Evolutionary conservation across 2,888 invertebrate genomes (phyloP).

Genomic region (Erebia palarica): DNA sequence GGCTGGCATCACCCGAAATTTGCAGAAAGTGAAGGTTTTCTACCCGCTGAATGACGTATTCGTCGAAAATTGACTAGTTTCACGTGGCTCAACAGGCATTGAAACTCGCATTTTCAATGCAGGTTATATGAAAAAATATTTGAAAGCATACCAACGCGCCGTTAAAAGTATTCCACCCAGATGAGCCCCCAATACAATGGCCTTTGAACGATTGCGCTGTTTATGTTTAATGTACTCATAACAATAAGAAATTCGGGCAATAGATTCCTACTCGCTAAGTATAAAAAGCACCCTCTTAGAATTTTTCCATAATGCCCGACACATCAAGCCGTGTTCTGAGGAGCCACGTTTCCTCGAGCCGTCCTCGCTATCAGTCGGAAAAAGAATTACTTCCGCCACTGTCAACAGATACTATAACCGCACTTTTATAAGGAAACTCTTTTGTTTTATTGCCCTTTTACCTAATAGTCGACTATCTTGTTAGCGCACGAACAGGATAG

Average conservation of each 20-base stretch:
- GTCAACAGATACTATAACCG: constrained; percentile 54
- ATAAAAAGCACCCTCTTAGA: constrained; percentile 49
- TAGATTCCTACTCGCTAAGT: constrained; percentile 19
- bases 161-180: no score
- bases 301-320: constrained; percentile 66
- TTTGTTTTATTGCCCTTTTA: constrained; percentile 43
- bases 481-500: constrained; percentile 20
- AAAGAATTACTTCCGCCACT: constrained; percentile 74
- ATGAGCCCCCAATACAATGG: no score
- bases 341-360: constrained; percentile 66
- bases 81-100: no score
- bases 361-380: constrained; percentile 72
- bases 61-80: no score
- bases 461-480: constrained; percentile 29
- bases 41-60: no score
- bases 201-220: no score
- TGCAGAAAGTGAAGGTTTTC: no score
- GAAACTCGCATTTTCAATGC: no score
- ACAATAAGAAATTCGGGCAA: constrained; percentile 7
- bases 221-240: background rate
- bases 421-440: constrained; percentile 55
- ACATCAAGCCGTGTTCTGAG: constrained; percentile 53
- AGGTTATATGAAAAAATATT: no score
- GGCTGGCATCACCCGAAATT: no score
- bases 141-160: no score